Evolutionary conservation across 2,113 vertebrate species (phyloP).

Genomic region (Hyperoodon ampullatus): DNA sequence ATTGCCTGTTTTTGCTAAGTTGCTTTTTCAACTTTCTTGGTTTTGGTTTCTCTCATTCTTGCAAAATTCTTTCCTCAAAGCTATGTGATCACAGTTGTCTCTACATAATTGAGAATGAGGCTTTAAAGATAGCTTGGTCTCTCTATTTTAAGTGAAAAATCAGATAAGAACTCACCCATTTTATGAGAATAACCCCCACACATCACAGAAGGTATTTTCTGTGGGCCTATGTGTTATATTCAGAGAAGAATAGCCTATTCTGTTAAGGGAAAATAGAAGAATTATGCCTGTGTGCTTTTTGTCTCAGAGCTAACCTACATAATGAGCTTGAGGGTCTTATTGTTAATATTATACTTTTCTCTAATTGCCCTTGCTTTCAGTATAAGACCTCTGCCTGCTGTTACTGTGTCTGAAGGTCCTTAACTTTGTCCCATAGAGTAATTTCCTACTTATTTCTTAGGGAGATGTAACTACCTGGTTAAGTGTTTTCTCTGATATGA

Average conservation of each 20-base stretch:
- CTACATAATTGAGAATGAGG: neutral
- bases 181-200: neutral
- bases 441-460: neutral
- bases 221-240: neutral
- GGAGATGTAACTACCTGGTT: neutral
- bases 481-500: neutral
- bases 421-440: neutral
- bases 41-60: neutral
- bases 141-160: neutral
- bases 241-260: neutral
- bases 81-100: neutral
- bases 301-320: neutral
- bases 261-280: neutral
- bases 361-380: neutral
- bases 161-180: fast-evolving
- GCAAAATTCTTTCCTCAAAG: neutral
- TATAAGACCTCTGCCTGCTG: neutral
- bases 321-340: neutral
- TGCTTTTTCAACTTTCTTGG: neutral
- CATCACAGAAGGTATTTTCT: neutral
- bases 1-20: neutral
- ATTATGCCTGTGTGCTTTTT: fast-evolving
- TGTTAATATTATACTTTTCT: neutral
- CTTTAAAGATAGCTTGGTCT: neutral
- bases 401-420: neutral